Percentiles rank a stretch among this genome's conserved stretches.
Conservation (phyloP, 2,797 vertebrate genomes). For the Phrynocephalus forsythii region DNA sequence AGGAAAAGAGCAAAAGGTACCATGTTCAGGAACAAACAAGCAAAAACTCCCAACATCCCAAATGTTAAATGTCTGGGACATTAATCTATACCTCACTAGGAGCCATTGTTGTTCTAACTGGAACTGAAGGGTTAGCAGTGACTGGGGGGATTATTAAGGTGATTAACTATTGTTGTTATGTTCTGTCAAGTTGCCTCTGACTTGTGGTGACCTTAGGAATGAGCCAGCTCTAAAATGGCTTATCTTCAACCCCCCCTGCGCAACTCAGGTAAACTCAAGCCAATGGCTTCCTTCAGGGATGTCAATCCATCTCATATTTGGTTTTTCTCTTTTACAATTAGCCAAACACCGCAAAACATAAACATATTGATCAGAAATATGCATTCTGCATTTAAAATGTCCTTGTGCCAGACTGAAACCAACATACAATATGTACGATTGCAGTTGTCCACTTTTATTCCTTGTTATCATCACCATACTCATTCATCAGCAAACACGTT, state of each 20-base stretch:
- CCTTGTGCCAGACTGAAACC: not conserved
- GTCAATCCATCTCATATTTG: no score
- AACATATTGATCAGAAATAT: conserved; percentile 25
- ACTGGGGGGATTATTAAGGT: conserved; percentile 35
- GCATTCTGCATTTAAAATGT: not conserved
- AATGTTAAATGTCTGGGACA: no score
- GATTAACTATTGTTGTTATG: not conserved
- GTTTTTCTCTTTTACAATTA: not conserved
- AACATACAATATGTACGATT: not conserved
- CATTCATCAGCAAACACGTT: no score
- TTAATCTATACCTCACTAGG: not conserved
- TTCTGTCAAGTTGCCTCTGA: no score
- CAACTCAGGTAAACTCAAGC: no score
- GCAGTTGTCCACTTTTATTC: not conserved
- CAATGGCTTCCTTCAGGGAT: no score
- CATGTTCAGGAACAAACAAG: not conserved
- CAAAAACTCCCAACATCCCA: no score
- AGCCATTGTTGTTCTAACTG: not conserved
- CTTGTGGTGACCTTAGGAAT: no score
- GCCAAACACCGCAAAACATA: conserved; percentile 4
- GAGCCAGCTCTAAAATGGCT: no score
- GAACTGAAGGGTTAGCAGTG: not conserved
- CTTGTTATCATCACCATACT: not conserved
- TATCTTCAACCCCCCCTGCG: no score
- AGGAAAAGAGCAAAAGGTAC: not conserved